These are phyloP conservation scores for Andrena bucephala DNA, from an alignment of 2,888 invertebrate species.

Conservation along the genomic window DNA sequence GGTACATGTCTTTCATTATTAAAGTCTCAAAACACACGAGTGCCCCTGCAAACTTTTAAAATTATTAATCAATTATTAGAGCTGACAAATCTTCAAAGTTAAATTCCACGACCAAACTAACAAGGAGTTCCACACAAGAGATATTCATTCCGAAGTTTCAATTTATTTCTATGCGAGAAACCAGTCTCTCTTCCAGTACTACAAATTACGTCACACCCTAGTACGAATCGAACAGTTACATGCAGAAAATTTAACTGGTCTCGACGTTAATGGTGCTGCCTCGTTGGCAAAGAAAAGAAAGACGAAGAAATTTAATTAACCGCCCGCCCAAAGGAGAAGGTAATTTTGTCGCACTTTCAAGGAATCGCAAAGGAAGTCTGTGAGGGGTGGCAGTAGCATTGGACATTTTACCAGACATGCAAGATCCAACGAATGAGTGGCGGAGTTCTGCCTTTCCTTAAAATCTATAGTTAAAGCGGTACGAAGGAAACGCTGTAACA, in stretches of 20 bases:
- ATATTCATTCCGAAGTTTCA: not conserved
- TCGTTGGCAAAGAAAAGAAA: slow-evolving; percentile 48
- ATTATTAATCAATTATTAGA: too few species aligned
- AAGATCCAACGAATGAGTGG: slow-evolving; percentile 43
- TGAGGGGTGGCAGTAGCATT: slow-evolving; percentile 27
- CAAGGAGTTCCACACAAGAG: not conserved
- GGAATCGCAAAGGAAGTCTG: slow-evolving; percentile 53
- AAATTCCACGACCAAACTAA: not conserved
- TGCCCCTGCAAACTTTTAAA: too few species aligned
- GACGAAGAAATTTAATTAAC: slow-evolving; percentile 66
- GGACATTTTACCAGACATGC: slow-evolving; percentile 39
- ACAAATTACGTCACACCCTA: not conserved
- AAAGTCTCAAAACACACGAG: too few species aligned
- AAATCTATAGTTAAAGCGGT: slow-evolving; percentile 46
- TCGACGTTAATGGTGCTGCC: slow-evolving; percentile 42
- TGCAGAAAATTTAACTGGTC: slow-evolving; percentile 54
- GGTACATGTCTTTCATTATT: too few species aligned
- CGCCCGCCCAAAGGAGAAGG: slow-evolving; percentile 51
- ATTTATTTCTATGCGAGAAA: not conserved
- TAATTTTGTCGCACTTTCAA: slow-evolving; percentile 61
- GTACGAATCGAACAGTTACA: slow-evolving; percentile 21
- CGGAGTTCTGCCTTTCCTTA: slow-evolving; percentile 16
- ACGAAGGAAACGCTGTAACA: slow-evolving; percentile 7
- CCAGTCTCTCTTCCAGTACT: not conserved
- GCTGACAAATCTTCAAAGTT: too few species aligned